These are phyloP conservation scores for Phymatocera aterrima DNA, from an alignment of 2,888 invertebrate genomes.

Conservation along the genomic window DNA sequence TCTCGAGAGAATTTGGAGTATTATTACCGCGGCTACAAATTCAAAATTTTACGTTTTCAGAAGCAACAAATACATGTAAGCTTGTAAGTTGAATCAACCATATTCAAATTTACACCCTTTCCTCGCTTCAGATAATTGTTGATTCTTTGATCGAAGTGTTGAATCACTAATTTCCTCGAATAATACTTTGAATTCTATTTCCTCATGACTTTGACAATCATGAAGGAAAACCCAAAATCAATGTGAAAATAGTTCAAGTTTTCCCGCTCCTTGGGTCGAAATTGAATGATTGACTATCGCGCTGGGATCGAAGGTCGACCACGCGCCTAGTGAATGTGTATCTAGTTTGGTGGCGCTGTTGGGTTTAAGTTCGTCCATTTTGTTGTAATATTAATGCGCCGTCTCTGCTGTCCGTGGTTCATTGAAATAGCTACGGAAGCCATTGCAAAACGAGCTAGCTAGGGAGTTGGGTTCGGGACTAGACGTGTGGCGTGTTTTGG, in stretches of 20 bases:
- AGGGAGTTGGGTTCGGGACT: slow-evolving; percentile 71
- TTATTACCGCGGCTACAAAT: no score
- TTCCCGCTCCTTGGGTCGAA: background rate
- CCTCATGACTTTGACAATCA: background rate
- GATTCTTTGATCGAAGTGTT: no score
- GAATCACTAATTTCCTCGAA: no score
- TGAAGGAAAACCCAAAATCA: background rate
- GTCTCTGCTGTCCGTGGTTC: no score
- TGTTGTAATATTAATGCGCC: background rate
- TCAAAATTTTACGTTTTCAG: no score
- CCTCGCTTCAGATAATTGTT: no score
- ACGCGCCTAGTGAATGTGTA: background rate
- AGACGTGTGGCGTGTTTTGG: slow-evolving; percentile 54
- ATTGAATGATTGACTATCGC: background rate
- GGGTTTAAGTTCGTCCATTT: slow-evolving; percentile 1
- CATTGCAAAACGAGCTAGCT: slow-evolving; percentile 59
- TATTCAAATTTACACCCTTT: no score
- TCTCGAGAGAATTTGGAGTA: no score
- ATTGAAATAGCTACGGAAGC: background rate
- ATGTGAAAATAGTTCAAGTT: background rate
- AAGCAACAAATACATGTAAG: no score
- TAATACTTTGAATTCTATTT: no score
- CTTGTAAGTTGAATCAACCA: no score
- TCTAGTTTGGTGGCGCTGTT: background rate
- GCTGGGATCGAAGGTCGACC: background rate